Conservation (phyloP, 1,140 invertebrate genomes). For the Drosophila pandora region DNA sequence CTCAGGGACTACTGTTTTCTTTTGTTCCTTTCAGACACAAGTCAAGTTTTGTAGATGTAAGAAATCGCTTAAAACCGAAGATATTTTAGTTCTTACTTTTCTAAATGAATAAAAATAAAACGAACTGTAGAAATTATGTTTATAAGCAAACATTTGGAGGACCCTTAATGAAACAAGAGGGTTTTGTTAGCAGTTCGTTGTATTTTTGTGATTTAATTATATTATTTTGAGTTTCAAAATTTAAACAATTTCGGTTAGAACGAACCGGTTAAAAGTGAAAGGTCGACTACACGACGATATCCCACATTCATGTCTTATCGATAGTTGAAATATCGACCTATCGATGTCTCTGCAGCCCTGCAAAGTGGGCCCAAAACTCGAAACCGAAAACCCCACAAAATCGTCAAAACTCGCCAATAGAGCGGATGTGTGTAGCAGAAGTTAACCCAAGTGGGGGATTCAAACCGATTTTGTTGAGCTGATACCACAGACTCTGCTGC, state of each 20-base stretch:
- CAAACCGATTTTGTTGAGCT: background rate
- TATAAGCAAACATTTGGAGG: too few species aligned
- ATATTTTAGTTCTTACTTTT: background rate
- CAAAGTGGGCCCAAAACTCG: too few species aligned
- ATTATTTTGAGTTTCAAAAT: too few species aligned
- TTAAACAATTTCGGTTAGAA: too few species aligned
- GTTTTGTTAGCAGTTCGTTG: too few species aligned
- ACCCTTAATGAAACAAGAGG: too few species aligned
- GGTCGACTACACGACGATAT: too few species aligned
- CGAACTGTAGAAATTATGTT: background rate
- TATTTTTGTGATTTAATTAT: too few species aligned
- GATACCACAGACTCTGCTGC: background rate
- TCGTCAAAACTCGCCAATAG: background rate
- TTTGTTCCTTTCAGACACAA: background rate
- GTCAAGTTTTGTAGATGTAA: background rate
- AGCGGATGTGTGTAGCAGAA: background rate
- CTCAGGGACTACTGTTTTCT: background rate
- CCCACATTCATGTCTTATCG: too few species aligned
- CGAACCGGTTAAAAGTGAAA: too few species aligned
- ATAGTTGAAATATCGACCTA: too few species aligned
- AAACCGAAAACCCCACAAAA: background rate
- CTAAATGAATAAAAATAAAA: background rate
- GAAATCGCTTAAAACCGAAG: background rate
- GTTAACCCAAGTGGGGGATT: background rate
- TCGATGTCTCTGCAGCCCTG: too few species aligned